These are phyloP conservation scores for Paramisgurnus dabryanus DNA, from an alignment of 2,113 vertebrate genomes.

Conservation along the genomic window DNA sequence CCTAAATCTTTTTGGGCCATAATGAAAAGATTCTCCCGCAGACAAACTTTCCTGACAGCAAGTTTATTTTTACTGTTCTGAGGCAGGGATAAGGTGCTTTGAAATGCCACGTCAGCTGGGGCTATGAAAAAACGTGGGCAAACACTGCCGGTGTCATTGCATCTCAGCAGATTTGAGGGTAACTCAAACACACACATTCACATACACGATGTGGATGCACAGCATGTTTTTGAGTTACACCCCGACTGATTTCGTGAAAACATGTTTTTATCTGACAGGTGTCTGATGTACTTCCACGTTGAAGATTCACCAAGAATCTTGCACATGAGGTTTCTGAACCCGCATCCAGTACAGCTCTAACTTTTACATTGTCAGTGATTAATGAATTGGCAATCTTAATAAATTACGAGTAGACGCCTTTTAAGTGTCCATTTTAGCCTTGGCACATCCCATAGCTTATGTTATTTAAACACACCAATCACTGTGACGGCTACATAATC, in stretches of 20 bases:
- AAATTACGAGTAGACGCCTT: background rate
- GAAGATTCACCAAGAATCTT: too few relatives aligned
- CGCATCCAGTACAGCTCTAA: background rate
- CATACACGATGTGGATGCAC: background rate
- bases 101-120: conserved; percentile 41
- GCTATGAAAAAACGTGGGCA: conserved; percentile 35
- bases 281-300: background rate
- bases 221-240: background rate
- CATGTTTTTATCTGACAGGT: conserved; percentile 7
- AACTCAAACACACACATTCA: conserved; percentile 36
- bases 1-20: conserved; percentile 36
- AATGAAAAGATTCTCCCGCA: conserved; percentile 41
- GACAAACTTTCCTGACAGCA: conserved; percentile 5
- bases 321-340: background rate
- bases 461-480: conserved; percentile 1
- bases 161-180: conserved; percentile 32
- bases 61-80: conserved; percentile 46
- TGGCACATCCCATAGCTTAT: background rate
- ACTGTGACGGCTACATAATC: conserved; percentile 3
- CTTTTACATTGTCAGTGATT: conserved; percentile 17
- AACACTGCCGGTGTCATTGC: conserved; percentile 11
- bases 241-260: conserved; percentile 4
- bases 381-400: background rate
- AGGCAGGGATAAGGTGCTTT: conserved; percentile 46
- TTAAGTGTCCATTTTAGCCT: conserved; percentile 1